These are phyloP conservation scores for Lepus europaeus DNA, from an alignment of 2,113 vertebrate genomes.

Conservation along the genomic window DNA sequence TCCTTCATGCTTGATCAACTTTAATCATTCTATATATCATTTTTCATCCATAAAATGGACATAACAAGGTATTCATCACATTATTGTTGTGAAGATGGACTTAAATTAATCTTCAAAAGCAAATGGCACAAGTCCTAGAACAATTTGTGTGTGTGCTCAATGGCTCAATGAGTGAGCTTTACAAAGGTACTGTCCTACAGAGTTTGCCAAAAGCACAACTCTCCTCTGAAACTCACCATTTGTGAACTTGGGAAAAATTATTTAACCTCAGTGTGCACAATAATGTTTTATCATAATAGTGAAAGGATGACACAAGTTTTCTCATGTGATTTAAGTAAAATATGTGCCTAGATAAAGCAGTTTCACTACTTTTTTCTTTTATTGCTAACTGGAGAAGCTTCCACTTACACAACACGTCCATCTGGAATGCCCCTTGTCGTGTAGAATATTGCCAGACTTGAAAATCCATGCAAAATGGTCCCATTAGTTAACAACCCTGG, in stretches of 20 bases:
- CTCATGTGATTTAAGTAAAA: neutral
- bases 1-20: neutral
- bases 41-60: neutral
- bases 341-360: neutral
- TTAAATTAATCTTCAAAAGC: neutral
- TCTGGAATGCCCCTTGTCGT: neutral
- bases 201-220: neutral
- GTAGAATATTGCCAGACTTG: neutral
- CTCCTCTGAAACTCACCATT: neutral
- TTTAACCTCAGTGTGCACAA: neutral
- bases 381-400: neutral
- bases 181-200: neutral
- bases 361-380: neutral
- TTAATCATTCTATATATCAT: neutral
- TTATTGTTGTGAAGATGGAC: neutral
- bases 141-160: neutral
- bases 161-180: neutral
- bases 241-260: neutral
- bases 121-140: neutral
- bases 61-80: neutral
- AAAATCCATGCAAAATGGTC: neutral
- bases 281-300: neutral
- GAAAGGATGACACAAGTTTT: neutral
- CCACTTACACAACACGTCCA: neutral
- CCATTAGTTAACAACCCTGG: neutral